Evolutionary conservation across 2,113 vertebrate genomes (phyloP), one percentile per base, ranked within the genome.

Genomic region (Plotosus lineatus): DNA sequence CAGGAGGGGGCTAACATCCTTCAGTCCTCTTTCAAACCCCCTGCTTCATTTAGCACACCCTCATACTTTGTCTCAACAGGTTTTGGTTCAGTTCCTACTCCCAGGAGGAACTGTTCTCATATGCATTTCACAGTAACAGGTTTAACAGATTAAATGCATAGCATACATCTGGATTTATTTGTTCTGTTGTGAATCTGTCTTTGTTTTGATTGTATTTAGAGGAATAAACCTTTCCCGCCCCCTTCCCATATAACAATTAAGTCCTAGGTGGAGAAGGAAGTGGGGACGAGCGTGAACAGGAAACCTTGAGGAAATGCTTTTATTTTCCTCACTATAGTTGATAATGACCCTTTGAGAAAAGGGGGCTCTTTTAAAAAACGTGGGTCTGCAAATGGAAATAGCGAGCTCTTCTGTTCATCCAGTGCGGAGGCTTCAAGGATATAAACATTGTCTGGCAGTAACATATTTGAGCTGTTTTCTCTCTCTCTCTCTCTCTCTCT

Each of bases 1-100:
- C 4, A 21, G 51, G 40, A 7, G 71, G 56, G 44, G 53, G 56
- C 21, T 46, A 51, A 51, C 75, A 87, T 92, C 87, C 83, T 91
- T 81, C 69, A 9, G 77, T 55, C 31, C 81, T 51, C 60, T 81
- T 84, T 60, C 44, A 15, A 51, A 23, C 56, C 81, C 66, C 36
- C 65, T 46, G 9, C 73, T 66, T 78, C 65, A 89, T 89, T 80
- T 87, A 48, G 77, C 79, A 86, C 83, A 82, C 86, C 87, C 85
- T 56, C 83, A 87, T 86, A 89, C 86, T 82, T 87, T 89, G 89
- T 89, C 88, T 88, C 89, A 83, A 66, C 12, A 84, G 90, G 86
- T 75, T 85, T 82, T 79, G 78, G 55, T 87, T 79, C 65, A 74
- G 86, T 85, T 91, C 90, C 88, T 84, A 89, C 87, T 82, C 88